Conservation (phyloP, 2,888 invertebrate genomes). For the Rambutsinella grinnellia region DNA sequence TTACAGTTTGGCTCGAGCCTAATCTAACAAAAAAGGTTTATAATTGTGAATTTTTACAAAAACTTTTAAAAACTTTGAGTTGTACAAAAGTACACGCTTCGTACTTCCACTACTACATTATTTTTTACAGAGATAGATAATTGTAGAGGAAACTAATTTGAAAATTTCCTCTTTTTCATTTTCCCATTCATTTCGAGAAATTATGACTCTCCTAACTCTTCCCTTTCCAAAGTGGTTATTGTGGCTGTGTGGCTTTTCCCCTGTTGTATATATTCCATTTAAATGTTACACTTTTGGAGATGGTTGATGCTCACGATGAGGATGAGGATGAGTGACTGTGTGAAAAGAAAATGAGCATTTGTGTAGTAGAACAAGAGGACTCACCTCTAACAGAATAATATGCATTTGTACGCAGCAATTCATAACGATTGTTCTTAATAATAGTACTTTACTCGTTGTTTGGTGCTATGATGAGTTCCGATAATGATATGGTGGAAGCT, state of each 20-base stretch:
- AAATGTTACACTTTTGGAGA: background rate
- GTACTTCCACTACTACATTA: background rate
- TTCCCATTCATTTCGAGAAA: conserved; percentile 57
- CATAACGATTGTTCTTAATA: conserved; percentile 34
- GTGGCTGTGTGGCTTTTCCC: conserved; percentile 32
- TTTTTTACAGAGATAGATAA: conserved; percentile 37
- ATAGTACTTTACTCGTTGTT: conserved; percentile 39
- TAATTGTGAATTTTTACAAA: too few relatives aligned
- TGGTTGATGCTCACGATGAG: background rate
- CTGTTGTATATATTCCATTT: conserved; percentile 18
- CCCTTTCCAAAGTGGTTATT: conserved; percentile 17
- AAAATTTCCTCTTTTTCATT: conserved; percentile 62
- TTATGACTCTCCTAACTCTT: background rate
- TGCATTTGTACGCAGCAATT: conserved; percentile 19
- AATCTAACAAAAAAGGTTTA: background rate
- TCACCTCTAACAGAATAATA: too few relatives aligned
- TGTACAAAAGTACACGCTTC: too few relatives aligned
- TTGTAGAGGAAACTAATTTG: conserved; percentile 65
- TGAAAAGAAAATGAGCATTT: conserved; percentile 35
- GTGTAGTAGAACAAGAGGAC: conserved; percentile 15
- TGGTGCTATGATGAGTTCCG: conserved; percentile 49
- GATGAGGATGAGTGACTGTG: conserved; percentile 5
- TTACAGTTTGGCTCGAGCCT: conserved; percentile 13
- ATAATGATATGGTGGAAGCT: conserved; percentile 34
- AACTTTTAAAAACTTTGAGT: too few relatives aligned